Conservation (phyloP, 2,113 vertebrate species). For the Rhipidura dahli region DNA sequence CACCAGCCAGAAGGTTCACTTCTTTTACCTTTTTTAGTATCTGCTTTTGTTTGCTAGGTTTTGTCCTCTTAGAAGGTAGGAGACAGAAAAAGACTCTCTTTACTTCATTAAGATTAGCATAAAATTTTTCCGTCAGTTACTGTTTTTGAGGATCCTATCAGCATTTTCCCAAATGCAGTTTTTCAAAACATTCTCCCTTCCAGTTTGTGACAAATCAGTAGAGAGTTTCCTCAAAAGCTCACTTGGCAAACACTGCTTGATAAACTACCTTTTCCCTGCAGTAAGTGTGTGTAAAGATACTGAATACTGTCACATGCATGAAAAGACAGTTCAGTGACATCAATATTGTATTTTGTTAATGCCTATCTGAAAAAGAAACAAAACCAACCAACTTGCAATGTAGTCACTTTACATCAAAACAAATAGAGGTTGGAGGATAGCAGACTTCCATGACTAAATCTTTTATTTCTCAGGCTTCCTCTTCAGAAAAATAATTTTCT, state of each 20-base stretch:
- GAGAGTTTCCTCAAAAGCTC: neutral
- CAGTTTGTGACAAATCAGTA: neutral
- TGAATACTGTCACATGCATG: neutral
- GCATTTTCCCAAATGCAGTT: neutral
- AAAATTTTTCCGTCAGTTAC: neutral
- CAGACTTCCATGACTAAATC: constrained; percentile 37
- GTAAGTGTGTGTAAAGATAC: neutral
- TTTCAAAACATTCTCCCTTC: neutral
- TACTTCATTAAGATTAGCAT: neutral
- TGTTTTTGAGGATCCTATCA: neutral
- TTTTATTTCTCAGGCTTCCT: constrained; percentile 59
- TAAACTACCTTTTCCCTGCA: neutral
- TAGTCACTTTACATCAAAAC: constrained; percentile 46
- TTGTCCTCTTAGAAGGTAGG: neutral
- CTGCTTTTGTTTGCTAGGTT: neutral
- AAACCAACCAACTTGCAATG: neutral
- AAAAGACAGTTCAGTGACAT: neutral
- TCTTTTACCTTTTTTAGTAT: neutral
- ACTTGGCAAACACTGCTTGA: neutral
- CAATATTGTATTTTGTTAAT: constrained; percentile 4
- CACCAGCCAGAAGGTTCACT: neutral
- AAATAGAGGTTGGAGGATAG: constrained; percentile 39
- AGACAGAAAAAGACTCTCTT: neutral
- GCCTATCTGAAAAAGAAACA: neutral
- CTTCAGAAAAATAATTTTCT: constrained; percentile 76